phyloP scores from a whole-genome alignment of 1,140 invertebrate species.

The Rhizoglyphus robini region DNA sequence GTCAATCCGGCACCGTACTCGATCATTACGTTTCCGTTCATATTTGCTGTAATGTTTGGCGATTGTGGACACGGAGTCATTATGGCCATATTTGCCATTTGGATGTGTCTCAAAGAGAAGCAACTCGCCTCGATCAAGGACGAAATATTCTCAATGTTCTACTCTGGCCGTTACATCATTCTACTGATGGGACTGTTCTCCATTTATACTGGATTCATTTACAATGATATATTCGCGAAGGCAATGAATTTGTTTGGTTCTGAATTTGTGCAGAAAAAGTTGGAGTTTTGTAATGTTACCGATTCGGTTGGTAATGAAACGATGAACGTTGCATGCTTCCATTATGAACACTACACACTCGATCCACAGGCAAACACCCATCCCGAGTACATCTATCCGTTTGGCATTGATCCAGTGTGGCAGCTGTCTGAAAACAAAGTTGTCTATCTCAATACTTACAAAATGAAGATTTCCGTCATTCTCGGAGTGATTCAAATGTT shows the following conservation, averaged over 20 bases:
- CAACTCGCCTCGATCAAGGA: slow-evolving; percentile 31
- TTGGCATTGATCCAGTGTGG: slow-evolving; percentile 78
- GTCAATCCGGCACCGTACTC: slow-evolving; percentile 89
- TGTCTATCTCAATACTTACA: slow-evolving; percentile 78
- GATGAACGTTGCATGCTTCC: not conserved
- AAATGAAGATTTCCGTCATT: slow-evolving; percentile 91
- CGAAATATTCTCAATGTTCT: slow-evolving; percentile 90
- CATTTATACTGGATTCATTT: slow-evolving; percentile 92
- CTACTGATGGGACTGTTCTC: slow-evolving; percentile 96
- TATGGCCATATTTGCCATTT: slow-evolving; percentile 46
- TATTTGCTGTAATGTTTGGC: slow-evolving; percentile 97
- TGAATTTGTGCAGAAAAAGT: slow-evolving; percentile 42
- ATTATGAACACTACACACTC: not conserved
- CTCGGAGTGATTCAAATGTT: slow-evolving; percentile 81
- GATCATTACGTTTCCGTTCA: slow-evolving; percentile 92
- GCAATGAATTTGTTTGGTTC: slow-evolving; percentile 87
- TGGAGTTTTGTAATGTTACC: too few relatives aligned
- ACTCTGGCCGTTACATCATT: slow-evolving; percentile 92
- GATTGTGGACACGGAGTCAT: slow-evolving; percentile 77
- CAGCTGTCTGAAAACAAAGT: slow-evolving; percentile 55
- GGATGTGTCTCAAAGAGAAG: slow-evolving; percentile 43
- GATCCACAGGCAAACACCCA: not conserved
- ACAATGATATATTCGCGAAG: slow-evolving; percentile 95
- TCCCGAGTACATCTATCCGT: slow-evolving; percentile 52
- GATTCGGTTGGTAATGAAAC: not conserved